Base-by-base conservation (phyloP, 2,888 invertebrate species). In the Augochlorella aurata region DNA sequence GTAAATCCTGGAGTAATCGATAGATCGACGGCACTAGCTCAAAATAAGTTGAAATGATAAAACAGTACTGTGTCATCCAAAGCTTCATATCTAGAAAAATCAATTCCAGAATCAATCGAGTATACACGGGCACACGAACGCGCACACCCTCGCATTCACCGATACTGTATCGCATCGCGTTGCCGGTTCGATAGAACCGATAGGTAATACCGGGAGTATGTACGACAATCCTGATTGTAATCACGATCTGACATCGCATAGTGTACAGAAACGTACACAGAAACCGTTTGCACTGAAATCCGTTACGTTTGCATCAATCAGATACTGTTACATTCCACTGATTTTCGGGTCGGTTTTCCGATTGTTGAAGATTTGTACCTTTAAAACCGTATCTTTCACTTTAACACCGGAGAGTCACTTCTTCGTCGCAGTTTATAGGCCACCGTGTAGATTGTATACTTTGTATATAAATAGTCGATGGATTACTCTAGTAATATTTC, bases 141-240 rank as follows among this genome's bases (percentile, higher is more conserved):
- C 16, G 8, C 16, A 2, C 7, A 38, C 18, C 18, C 10, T 29
- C 9, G 38, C 29, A 38, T 18, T 16, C 63, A 16, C 29, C 63
- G 63, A 58, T 24, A 58, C 38, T 4, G 63, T 10, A 63, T 38
- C 63, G 38, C 16, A 18, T 38, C 18, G 16, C 29, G 63, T 63
- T 63, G 38, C 38, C 10, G 18, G 63, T 18, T 63, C 63, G 63
- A 63, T 63, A 18, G 63, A 63, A 63, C 63, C 7, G 63, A 63
- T 63, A 38, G 63, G 63, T 63, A 63, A 63, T 63, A 18, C 63
- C 63, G 8, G 38, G 8, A 18, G 29, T 63, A 16, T 63, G 63
- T 63, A 63, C 63, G 16, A 63, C 63, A 63, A 63, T 63, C 63
- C 63, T 63, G 63, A 63, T 63, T 38, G 63, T 63, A 63, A 63